Base-by-base conservation (phyloP, 2,888 invertebrate species). In the Scelioninae gen. 2 region DNA sequence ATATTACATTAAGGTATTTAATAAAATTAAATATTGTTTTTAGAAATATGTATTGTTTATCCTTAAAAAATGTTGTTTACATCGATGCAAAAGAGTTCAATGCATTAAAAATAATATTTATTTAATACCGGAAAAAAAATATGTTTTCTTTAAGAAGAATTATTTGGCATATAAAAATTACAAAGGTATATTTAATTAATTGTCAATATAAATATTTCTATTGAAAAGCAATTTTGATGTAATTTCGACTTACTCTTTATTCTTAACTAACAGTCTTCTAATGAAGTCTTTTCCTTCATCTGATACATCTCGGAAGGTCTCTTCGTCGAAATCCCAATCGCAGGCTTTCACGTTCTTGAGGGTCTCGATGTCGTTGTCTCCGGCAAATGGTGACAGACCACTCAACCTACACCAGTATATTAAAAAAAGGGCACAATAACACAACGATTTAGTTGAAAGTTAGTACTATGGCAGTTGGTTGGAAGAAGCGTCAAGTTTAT, bases 261-360 rank as follows among this genome's bases (percentile, higher is more conserved):
- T 96, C 86, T 95, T 94, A 72, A 97, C 88, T 10, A 99, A 90
- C 73, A 99, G 90, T 83, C 95, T 91, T 78, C 93, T 91, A 86
- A 99, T 99, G 87, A 99, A 99, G 89, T 99, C 99, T 89, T 96
- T 98, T 81, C 94, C 99, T 86, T 98, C 96, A 63, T 96, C 95
- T 0, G 98, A 98, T 58, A 99, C 96, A 82, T 93, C 92, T 18
- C 91, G 89, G 90, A 99, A 99, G 6, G 96, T 93, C 81, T 97
- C 96, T 84, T 94, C 93, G 84, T 99, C 98, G 88, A 99, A 98
- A 90, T 97, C 96, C 98, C 98, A 98, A 87, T 98, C 97, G 86
- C 98, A 98, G 7, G 95, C 95, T 87, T 97, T 97, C 10, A 99
- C 98, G 86, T 99, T 98, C 88, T 97, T 97, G 77, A 99, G 87